These are phyloP conservation scores for Gibbula magus DNA, from an alignment of 2,888 invertebrate genomes.

Conservation along the genomic window DNA sequence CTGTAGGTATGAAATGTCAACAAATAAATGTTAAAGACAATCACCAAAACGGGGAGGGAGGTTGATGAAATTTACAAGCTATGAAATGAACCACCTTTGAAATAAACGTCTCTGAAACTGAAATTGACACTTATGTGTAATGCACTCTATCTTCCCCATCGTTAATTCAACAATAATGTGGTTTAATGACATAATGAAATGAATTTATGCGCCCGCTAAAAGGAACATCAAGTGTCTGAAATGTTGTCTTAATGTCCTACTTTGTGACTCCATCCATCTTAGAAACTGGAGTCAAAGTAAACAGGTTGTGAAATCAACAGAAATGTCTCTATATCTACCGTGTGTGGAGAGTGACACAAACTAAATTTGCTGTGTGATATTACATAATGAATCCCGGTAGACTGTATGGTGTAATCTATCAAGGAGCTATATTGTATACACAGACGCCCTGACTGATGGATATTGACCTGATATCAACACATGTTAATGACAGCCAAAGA, in stretches of 20 bases:
- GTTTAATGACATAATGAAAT: slow-evolving; percentile 11
- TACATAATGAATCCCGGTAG: neutral
- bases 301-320: neutral
- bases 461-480: neutral
- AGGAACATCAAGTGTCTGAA: neutral
- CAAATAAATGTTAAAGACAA: too few relatives aligned
- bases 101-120: too few relatives aligned
- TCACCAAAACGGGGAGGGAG: too few relatives aligned
- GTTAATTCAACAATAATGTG: neutral
- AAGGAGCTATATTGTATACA: neutral
- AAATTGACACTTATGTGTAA: too few relatives aligned
- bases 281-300: neutral
- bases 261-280: neutral
- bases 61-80: too few relatives aligned
- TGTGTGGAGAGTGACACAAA: neutral
- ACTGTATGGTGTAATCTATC: too few relatives aligned
- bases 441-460: neutral
- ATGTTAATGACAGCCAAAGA: too few relatives aligned
- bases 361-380: neutral
- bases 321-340: neutral
- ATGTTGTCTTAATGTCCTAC: neutral
- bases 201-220: neutral
- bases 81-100: too few relatives aligned
- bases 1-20: too few relatives aligned
- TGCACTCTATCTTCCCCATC: too few relatives aligned